Percentiles rank a stretch among this genome's conserved stretches.
Evolutionary conservation across 1,140 invertebrate species (phyloP).

Genomic region (Panonychus citri): DNA sequence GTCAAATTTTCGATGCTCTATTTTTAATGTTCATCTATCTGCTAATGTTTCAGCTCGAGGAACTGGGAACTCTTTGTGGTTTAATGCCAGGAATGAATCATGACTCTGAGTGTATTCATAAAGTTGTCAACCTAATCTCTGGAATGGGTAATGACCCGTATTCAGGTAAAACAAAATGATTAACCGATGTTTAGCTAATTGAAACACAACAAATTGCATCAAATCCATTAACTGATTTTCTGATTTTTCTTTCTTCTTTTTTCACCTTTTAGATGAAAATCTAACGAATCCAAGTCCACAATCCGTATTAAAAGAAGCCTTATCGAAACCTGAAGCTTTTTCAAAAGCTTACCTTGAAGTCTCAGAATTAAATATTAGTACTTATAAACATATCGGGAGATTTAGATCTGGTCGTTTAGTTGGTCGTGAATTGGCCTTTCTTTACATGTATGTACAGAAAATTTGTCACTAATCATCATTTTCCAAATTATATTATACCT

Average conservation of each 20-base stretch:
- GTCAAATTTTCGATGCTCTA: background rate
- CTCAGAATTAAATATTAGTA: constrained; percentile 81
- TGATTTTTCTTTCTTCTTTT: background rate
- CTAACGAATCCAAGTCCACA: constrained; percentile 39
- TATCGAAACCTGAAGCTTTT: constrained; percentile 69
- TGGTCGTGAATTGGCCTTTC: constrained; percentile 62
- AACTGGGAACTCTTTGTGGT: constrained; percentile 66
- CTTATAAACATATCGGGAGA: constrained; percentile 80
- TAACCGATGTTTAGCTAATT: too few relatives aligned
- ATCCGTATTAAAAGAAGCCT: constrained; percentile 62
- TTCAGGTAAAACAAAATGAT: constrained; percentile 4
- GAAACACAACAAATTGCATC: too few relatives aligned
- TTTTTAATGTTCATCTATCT: constrained; percentile 3
- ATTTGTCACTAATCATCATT: background rate
- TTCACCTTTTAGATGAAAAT: background rate
- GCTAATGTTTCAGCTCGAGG: constrained; percentile 41
- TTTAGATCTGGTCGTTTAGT: constrained; percentile 58
- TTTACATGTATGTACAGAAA: constrained; percentile 39
- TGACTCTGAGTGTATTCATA: constrained; percentile 61
- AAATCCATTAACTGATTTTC: background rate
- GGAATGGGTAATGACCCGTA: constrained; percentile 39
- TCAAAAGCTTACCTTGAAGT: constrained; percentile 74
- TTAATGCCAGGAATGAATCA: constrained; percentile 54
- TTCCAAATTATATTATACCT: background rate
- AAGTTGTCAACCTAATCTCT: constrained; percentile 62